A percentile compares a stretch with the other conserved stretches of the same genome.
phyloP scores from a whole-genome alignment of 2,797 vertebrate genomes.

The Saxicola maurus region DNA sequence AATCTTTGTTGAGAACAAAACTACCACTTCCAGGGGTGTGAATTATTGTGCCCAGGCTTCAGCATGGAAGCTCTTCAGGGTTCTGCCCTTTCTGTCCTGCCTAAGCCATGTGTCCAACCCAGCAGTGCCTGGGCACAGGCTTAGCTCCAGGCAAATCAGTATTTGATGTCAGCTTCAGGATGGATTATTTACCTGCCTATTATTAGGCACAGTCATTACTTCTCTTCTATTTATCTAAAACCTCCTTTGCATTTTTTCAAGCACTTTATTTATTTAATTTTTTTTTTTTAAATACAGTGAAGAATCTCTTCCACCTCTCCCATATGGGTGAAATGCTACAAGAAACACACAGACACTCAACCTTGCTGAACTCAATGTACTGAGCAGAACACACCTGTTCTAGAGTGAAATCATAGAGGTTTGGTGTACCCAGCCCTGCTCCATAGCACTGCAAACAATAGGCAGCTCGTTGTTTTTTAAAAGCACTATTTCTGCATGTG shows the following conservation, averaged over 20 bases:
- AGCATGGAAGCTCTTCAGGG: neutral
- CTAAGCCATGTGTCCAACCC: fast-evolving
- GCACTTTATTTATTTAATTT: conserved; percentile 41
- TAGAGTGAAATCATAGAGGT: fast-evolving
- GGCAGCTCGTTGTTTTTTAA: neutral
- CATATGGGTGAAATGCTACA: fast-evolving
- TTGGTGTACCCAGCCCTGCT: neutral
- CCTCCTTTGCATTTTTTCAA: neutral
- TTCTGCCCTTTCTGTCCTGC: neutral
- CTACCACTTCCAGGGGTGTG: neutral
- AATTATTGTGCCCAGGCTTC: neutral
- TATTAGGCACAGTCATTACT: neutral
- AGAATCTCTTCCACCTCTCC: neutral
- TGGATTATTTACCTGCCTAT: neutral
- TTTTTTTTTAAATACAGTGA: neutral
- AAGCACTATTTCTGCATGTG: neutral
- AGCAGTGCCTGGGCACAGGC: neutral
- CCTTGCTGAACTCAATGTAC: neutral
- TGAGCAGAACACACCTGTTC: neutral
- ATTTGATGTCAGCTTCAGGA: neutral
- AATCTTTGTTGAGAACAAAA: neutral
- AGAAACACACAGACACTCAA: neutral
- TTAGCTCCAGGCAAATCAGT: neutral
- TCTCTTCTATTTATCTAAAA: neutral
- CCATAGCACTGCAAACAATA: neutral